A percentile compares a stretch with the other conserved stretches of the same genome.
These are phyloP conservation scores for Lasioglossum zephyrum DNA, from an alignment of 2,888 invertebrate genomes.

Conservation along the genomic window DNA sequence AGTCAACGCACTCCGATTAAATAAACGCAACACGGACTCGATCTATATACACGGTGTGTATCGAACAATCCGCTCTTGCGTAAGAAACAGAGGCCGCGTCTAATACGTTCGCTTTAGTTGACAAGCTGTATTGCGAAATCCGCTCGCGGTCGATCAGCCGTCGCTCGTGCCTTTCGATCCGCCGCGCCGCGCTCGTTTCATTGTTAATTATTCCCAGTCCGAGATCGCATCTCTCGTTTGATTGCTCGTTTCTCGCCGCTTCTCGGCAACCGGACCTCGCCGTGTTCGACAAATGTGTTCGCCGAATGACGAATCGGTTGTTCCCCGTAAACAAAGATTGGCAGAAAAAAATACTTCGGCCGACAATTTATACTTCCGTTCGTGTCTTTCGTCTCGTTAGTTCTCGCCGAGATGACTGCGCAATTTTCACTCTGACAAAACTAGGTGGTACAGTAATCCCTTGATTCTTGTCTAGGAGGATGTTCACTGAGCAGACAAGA, in stretches of 20 bases:
- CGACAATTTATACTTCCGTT: neutral
- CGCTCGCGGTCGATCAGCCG: neutral
- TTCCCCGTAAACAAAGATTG: neutral
- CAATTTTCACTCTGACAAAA: too few relatives aligned
- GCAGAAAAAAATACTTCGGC: neutral
- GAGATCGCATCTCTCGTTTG: slow-evolving; percentile 25
- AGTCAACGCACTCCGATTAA: slow-evolving; percentile 66
- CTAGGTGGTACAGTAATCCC: too few relatives aligned
- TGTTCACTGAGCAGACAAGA: too few relatives aligned
- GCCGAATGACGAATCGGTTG: neutral
- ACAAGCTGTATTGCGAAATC: slow-evolving; percentile 50
- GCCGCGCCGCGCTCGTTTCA: slow-evolving; percentile 24
- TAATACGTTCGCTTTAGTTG: slow-evolving; percentile 30
- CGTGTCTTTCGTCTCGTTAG: too few relatives aligned
- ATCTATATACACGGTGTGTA: slow-evolving; percentile 43
- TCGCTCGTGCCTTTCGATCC: slow-evolving; percentile 30
- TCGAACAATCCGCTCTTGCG: slow-evolving; percentile 50
- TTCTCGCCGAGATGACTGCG: too few relatives aligned
- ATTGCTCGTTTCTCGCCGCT: slow-evolving; percentile 15
- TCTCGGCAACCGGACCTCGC: neutral
- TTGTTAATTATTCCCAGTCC: slow-evolving; percentile 33
- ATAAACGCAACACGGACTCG: slow-evolving; percentile 48
- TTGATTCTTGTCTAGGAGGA: too few relatives aligned
- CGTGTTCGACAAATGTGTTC: neutral
- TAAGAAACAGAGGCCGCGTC: slow-evolving; percentile 24